Evolutionary conservation across 2,888 invertebrate genomes (phyloP), one percentile per base, ranked within the genome.

Genomic region (Agyllia agylla): DNA sequence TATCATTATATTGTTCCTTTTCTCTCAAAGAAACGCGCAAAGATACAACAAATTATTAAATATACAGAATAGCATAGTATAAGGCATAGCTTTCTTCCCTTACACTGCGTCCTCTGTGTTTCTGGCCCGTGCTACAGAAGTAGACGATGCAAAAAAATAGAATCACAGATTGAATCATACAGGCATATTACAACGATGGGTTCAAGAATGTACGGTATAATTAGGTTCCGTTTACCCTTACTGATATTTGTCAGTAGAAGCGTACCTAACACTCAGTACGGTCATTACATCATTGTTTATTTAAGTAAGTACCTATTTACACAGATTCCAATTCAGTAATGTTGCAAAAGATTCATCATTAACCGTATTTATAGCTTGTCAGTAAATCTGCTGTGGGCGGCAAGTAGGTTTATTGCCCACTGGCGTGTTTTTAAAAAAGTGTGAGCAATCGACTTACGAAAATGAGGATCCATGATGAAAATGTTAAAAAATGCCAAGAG

Each of bases 281-380:
- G 70, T n/a, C 5, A 78, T 97, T 96, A 96, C 97, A 96, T 97
- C 96, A 97, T 96, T 96, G 96, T 97, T 96, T 97, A 97, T 96
- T 96, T 95, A 96, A 96, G 96, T 96, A 96, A 96, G 95, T 96
- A n/a, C n/a, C n/a, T n/a, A 95, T 96, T 94, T 95, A 94, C 93
- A 94, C 94, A 92, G 91, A 95, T 95, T 93, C 95, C 94, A 94
- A 95, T 95, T 95, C 94, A 89, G 93, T 91, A 93, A 94, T 95
- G 95, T 96, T 96, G 95, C 96, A 96, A 96, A 96, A 97, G 95
- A 95, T 94, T 93, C 91, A 95, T 95, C 95, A 95, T 94, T 93
- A 95, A 94, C 86, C 91, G 95, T 97, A 97, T 96, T 96, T 96
- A 96, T 96, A 97, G 96, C 96, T 96, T 96, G 96, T 95, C 96